Percentiles rank a stretch among this genome's conserved stretches.
phyloP scores from a whole-genome alignment of 2,113 vertebrate genomes.

The Copsychus sechellarum region DNA sequence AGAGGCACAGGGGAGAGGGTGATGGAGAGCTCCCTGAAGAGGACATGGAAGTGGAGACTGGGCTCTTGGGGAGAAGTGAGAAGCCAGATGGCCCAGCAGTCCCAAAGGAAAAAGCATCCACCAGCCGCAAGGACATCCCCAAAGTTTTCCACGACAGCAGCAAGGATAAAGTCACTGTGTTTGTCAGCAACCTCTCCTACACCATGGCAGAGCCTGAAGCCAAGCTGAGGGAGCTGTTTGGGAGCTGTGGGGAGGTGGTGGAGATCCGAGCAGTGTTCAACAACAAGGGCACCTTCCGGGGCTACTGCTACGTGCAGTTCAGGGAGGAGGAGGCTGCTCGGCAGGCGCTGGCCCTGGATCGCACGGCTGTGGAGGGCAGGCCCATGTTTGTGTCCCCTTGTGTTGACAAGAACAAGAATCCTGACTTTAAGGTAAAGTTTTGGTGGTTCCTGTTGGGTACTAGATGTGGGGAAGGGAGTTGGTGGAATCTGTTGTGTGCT shows the following conservation, averaged over 20 bases:
- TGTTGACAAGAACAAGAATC: slow-evolving; percentile 95
- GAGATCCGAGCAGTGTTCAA: slow-evolving; percentile 85
- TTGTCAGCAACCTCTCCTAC: slow-evolving; percentile 94
- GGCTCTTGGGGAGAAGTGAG: slow-evolving; percentile 68
- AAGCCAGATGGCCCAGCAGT: slow-evolving; percentile 14
- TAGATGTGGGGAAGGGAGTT: neutral
- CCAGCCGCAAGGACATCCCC: slow-evolving; percentile 65
- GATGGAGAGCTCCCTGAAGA: slow-evolving; percentile 48
- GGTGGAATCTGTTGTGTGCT: neutral
- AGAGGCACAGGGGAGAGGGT: slow-evolving; percentile 77
- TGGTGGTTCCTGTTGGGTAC: neutral
- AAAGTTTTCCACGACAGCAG: slow-evolving; percentile 79
- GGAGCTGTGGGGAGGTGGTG: slow-evolving; percentile 82
- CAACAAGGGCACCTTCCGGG: slow-evolving; percentile 85
- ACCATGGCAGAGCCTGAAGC: slow-evolving; percentile 83
- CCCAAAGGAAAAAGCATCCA: slow-evolving; percentile 68
- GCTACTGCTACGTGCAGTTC: slow-evolving; percentile 93
- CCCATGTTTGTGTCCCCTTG: slow-evolving; percentile 97
- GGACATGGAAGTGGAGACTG: slow-evolving; percentile 75
- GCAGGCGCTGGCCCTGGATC: slow-evolving; percentile 86
- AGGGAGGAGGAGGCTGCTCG: slow-evolving; percentile 74
- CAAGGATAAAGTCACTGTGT: slow-evolving; percentile 86
- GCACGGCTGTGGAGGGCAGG: slow-evolving; percentile 83
- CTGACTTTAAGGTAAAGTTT: slow-evolving; percentile 88
- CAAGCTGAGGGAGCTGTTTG: slow-evolving; percentile 83